These are phyloP conservation scores for Pegoplata infirma DNA, from an alignment of 2,888 invertebrate species.

Conservation along the genomic window DNA sequence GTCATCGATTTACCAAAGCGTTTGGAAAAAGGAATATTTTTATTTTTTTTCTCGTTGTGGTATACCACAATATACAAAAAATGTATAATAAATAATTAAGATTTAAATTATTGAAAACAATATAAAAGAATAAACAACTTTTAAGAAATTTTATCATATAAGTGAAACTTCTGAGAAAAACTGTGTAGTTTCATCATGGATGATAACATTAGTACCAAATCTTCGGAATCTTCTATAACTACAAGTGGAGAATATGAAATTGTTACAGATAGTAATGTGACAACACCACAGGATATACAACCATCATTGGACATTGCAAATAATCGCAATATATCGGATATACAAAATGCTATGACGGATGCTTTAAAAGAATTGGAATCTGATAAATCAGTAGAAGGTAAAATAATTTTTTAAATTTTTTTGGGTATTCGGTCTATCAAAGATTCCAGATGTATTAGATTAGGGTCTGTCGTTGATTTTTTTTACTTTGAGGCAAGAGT, in stretches of 20 bases:
- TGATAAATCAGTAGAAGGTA: slow-evolving; percentile 63
- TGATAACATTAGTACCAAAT: slow-evolving; percentile 83
- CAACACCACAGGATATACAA: slow-evolving; percentile 73
- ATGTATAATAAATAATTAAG: slow-evolving; percentile 6
- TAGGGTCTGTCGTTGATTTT: too few species aligned
- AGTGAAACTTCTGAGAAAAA: too few species aligned
- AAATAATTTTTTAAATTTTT: too few species aligned
- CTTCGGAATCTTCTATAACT: slow-evolving; percentile 84
- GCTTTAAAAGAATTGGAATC: slow-evolving; percentile 77
- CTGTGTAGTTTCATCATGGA: too few species aligned
- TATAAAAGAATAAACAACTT: neutral
- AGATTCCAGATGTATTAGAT: too few species aligned
- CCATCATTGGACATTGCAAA: slow-evolving; percentile 82
- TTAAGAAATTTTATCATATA: neutral
- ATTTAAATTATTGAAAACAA: neutral
- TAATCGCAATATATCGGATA: slow-evolving; percentile 82
- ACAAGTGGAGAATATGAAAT: slow-evolving; percentile 86
- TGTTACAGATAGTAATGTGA: slow-evolving; percentile 79
- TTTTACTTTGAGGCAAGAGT: too few species aligned
- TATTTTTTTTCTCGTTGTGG: neutral
- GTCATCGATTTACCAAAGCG: slow-evolving; percentile 74
- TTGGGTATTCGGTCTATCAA: too few species aligned
- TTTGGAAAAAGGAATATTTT: slow-evolving; percentile 63
- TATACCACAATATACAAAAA: slow-evolving; percentile 12
- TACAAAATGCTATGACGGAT: slow-evolving; percentile 82